Evolutionary conservation across 2,797 vertebrate genomes (phyloP), one percentile per base, ranked within the genome.

Genomic region (Sebastes trivittatus): DNA sequence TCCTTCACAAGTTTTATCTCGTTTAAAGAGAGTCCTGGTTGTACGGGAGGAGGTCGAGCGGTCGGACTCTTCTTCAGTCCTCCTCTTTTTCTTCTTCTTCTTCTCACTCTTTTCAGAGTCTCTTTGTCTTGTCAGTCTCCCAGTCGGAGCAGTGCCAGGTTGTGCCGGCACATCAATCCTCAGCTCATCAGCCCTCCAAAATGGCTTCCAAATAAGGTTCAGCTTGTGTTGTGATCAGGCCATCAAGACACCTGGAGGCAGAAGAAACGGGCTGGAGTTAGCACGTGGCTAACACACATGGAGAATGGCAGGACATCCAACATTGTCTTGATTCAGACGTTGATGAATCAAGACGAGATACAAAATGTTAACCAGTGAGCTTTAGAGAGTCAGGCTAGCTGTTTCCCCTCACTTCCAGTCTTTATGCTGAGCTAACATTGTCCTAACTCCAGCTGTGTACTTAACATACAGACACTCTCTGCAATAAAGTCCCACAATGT

Each of bases 181-280:
- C 89, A 84, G 91, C 82, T 88, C 85, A 85, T 84, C 80, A 74
- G 87, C 78, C 82, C 86, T 92, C 87, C 89, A 71, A 93, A 93
- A 93, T 88, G 85, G 91, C 89, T 91, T 94, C 88, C 90, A 80
- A 80, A 82, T 84, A 77, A 89, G 77, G 85, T 95, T 95, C 93
- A 95, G 94, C 93, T 90, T 88, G 94, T 94, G 92, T 93, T 92
- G 92, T 93, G 93, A 94, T 93, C 90, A 95, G 92, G 91, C 93
- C 94, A 81, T 96, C 96, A 96, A 71, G 96, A 96, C 88, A 96
- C 96, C 96, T 96, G 92, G 0, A n/a, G 34, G 75, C 3, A 27
- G 42, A 74, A 20, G 11, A 29, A 11, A 78, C 25, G 20, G 9
- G 13, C 7, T 0, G 52, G 30, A n/a, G 70, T 82, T 36, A 85